Conservation (phyloP, 2,113 vertebrate species). For the Scomber scombrus region DNA sequence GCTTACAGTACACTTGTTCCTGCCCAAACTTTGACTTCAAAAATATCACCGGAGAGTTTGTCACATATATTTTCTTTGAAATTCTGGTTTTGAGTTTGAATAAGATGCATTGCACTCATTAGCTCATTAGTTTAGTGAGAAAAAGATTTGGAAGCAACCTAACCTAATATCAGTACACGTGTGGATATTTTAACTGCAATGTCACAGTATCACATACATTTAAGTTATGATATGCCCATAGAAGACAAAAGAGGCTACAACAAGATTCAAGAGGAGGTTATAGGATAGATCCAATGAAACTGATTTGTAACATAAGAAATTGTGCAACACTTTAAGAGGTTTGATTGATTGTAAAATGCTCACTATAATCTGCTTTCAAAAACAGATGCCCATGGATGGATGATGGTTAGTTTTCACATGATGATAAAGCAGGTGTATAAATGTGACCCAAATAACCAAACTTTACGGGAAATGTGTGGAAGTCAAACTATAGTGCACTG, state of each 20-base stretch:
- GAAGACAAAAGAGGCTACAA: neutral
- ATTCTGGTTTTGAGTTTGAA: neutral
- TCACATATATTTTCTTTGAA: neutral
- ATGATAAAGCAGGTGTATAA: conserved; percentile 5
- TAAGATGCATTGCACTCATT: conserved; percentile 15
- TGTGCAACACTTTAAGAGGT: conserved; percentile 2
- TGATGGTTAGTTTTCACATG: neutral
- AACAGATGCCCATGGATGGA: neutral
- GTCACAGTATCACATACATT: conserved; percentile 23
- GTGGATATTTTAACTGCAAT: conserved; percentile 15
- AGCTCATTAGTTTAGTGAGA: neutral
- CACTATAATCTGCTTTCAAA: neutral
- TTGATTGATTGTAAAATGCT: neutral
- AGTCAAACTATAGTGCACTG: neutral
- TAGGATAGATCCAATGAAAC: conserved; percentile 8
- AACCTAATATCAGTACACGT: conserved; percentile 11
- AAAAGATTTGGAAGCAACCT: conserved; percentile 7
- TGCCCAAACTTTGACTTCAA: neutral
- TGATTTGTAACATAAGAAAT: conserved; percentile 13
- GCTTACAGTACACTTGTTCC: conserved; percentile 13
- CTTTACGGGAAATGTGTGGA: no score
- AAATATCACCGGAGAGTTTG: no score
- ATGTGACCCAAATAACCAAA: neutral
- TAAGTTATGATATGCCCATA: conserved; percentile 3
- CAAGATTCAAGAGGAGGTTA: conserved; percentile 15